A percentile compares a stretch with the other conserved stretches of the same genome.
These are phyloP conservation scores for Carassius auratus DNA, from an alignment of 2,113 vertebrate genomes.

Conservation along the genomic window DNA sequence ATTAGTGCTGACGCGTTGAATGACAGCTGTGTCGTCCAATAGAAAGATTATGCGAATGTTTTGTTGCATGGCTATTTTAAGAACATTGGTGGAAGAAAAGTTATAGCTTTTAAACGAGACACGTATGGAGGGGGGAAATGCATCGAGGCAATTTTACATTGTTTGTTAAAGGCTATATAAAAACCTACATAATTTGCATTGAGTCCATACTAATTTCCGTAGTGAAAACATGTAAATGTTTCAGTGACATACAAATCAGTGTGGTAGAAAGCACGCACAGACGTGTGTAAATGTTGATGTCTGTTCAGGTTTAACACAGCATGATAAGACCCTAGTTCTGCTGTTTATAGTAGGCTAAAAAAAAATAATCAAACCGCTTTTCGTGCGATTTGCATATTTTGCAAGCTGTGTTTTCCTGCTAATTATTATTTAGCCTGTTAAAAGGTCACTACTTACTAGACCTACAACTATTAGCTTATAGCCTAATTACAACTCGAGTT, in stretches of 20 bases:
- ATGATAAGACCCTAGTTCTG: not conserved
- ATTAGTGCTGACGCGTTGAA: not conserved
- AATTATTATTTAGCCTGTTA: not conserved
- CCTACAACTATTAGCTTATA: too few species aligned
- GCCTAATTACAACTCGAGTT: not conserved
- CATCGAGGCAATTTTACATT: not conserved
- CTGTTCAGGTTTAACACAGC: not conserved
- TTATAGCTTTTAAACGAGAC: not conserved
- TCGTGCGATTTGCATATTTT: not conserved
- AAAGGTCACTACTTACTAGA: too few species aligned
- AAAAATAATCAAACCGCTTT: too few species aligned
- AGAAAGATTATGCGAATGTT: slow-evolving; percentile 36
- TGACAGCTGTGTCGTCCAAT: slow-evolving; percentile 47
- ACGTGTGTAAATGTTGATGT: not conserved
- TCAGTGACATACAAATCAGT: slow-evolving; percentile 14
- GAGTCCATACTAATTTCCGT: not conserved
- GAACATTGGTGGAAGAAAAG: not conserved
- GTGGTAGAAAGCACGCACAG: not conserved
- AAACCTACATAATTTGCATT: not conserved
- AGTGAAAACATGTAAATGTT: slow-evolving; percentile 14
- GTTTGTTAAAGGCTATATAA: not conserved
- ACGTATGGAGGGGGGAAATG: too few species aligned
- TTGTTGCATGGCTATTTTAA: not conserved
- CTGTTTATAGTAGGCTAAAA: not conserved
- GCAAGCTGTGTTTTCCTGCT: not conserved